Conservation (phyloP, 2,113 vertebrate genomes). For the Phalacrocorax aristotelis region DNA sequence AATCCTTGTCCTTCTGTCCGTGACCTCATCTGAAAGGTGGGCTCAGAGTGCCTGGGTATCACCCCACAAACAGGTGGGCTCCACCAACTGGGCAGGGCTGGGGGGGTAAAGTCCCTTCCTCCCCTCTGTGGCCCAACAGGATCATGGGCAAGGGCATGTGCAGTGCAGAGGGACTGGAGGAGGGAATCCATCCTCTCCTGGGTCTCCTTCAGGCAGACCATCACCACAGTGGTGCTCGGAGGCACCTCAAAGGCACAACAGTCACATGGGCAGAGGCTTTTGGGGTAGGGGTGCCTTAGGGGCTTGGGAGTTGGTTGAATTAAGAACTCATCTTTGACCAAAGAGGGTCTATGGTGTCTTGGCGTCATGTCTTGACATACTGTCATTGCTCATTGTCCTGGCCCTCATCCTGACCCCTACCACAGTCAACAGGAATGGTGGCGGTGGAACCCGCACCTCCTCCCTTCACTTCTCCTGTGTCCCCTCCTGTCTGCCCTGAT, state of each 20-base stretch:
- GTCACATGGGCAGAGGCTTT: background rate
- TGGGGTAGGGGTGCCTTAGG: rapidly evolving
- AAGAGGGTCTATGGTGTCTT: background rate
- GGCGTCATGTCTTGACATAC: rapidly evolving
- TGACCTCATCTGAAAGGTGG: rapidly evolving
- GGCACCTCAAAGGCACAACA: background rate
- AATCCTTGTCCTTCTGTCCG: background rate
- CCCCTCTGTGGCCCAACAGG: background rate
- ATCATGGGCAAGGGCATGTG: rapidly evolving
- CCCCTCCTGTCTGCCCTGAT: background rate
- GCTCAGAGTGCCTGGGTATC: background rate
- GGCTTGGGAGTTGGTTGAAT: background rate
- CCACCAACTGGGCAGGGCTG: background rate
- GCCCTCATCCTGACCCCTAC: background rate
- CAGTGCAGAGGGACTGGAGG: background rate
- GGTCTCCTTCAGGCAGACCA: background rate
- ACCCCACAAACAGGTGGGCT: background rate
- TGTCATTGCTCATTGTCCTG: background rate
- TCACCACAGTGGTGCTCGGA: background rate
- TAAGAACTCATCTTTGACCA: background rate
- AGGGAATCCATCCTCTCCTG: background rate
- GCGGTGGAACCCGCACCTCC: background rate
- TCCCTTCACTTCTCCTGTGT: background rate
- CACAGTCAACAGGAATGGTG: background rate
- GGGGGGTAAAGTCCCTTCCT: background rate